Evolutionary conservation across 2,113 vertebrate species (phyloP).

Genomic region (Noctilio leporinus): DNA sequence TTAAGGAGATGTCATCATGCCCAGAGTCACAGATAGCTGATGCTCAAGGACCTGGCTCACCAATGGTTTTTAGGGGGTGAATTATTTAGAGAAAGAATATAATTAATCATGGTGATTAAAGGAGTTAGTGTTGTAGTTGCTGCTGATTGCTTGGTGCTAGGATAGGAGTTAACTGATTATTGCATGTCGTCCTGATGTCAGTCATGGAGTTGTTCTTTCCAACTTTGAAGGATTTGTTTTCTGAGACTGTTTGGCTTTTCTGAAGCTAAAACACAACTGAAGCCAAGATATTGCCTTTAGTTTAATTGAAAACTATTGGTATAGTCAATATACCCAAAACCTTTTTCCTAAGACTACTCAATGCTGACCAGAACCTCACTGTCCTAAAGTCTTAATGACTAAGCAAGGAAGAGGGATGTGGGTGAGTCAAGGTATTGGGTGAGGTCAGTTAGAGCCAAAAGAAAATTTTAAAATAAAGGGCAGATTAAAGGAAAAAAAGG

Average conservation of each 20-base stretch:
- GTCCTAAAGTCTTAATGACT: background rate
- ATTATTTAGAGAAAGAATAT: background rate
- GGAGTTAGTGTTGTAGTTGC: background rate
- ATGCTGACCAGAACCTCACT: background rate
- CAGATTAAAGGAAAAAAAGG: background rate
- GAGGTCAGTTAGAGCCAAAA: background rate
- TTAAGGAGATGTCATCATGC: background rate
- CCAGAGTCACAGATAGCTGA: background rate
- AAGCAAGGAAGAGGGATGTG: background rate
- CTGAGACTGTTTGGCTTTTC: background rate
- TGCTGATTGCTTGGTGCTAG: background rate
- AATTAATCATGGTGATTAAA: background rate
- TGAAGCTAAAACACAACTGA: background rate
- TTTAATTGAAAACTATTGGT: background rate
- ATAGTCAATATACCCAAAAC: background rate
- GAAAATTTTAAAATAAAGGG: background rate
- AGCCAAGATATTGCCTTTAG: background rate
- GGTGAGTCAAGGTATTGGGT: background rate
- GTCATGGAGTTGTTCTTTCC: background rate
- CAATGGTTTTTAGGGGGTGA: background rate
- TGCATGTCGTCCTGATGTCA: background rate
- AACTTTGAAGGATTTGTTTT: background rate
- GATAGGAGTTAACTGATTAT: background rate
- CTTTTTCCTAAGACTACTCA: background rate
- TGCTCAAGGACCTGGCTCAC: background rate